Evolutionary conservation across 2,113 vertebrate species (phyloP).

Genomic region (Typhlomys cinereus): DNA sequence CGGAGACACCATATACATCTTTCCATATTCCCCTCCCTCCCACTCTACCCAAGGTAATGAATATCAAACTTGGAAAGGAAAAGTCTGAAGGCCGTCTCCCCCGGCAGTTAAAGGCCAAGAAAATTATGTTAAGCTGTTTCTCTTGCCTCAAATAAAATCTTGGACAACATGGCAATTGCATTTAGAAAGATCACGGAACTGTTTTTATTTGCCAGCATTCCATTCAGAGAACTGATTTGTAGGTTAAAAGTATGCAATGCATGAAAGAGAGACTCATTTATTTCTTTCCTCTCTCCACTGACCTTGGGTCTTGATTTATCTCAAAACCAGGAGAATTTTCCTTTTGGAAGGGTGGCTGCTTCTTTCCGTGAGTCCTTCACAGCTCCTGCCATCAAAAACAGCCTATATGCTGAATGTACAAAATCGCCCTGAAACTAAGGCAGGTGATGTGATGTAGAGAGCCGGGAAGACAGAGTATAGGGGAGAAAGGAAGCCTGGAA

Average conservation of each 20-base stretch:
- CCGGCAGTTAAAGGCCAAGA: slow-evolving; percentile 44
- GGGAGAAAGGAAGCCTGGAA: not conserved
- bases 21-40: not conserved
- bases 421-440: not conserved
- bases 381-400: slow-evolving; percentile 70
- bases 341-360: slow-evolving; percentile 25
- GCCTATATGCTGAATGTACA: not conserved
- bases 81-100: not conserved
- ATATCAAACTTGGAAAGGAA: slow-evolving; percentile 51
- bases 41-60: slow-evolving; percentile 22
- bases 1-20: slow-evolving; percentile 58
- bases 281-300: slow-evolving; percentile 51
- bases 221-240: slow-evolving; percentile 41
- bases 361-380: slow-evolving; percentile 47
- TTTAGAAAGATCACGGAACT: not conserved
- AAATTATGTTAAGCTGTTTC: slow-evolving; percentile 40
- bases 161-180: slow-evolving; percentile 38
- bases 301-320: slow-evolving; percentile 72
- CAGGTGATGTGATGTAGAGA: not conserved
- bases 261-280: slow-evolving; percentile 59
- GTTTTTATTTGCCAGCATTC: slow-evolving; percentile 37
- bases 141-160: slow-evolving; percentile 60
- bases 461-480: not conserved
- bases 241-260: slow-evolving; percentile 49
- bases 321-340: slow-evolving; percentile 63